Evolutionary conservation across 2,797 vertebrate genomes (phyloP).

Genomic region (Melanotaenia parkinsoni): DNA sequence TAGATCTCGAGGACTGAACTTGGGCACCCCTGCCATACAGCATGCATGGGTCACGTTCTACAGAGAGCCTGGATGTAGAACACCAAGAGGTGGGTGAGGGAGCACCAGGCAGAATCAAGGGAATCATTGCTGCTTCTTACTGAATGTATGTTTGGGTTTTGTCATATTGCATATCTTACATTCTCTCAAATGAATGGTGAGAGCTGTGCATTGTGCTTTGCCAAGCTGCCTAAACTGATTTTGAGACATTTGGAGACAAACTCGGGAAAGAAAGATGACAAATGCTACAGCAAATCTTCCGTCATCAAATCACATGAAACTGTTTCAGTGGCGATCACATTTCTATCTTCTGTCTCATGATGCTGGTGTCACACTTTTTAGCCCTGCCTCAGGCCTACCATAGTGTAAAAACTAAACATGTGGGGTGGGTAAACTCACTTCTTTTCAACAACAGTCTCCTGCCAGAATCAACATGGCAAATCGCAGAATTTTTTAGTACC

Average conservation of each 20-base stretch:
- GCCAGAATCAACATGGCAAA: neutral
- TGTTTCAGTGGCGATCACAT: neutral
- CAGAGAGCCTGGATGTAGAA: slow-evolving; percentile 16
- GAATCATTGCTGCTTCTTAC: neutral
- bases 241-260: neutral
- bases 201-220: neutral
- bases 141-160: neutral
- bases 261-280: neutral
- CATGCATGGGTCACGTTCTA: neutral
- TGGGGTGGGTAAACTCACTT: neutral
- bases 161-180: neutral
- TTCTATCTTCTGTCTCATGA: neutral
- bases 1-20: no score
- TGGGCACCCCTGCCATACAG: no score
- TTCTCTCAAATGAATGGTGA: neutral
- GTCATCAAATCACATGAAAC: neutral
- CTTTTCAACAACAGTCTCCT: neutral
- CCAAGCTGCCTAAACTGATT: neutral
- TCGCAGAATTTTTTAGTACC: neutral
- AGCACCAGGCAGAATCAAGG: neutral
- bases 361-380: neutral
- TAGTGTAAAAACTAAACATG: neutral
- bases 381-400: neutral
- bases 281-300: slow-evolving; percentile 2
- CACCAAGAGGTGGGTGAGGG: neutral